These are phyloP conservation scores for Apodemus agrarius DNA, from an alignment of 2,797 vertebrate species.

Conservation along the genomic window DNA sequence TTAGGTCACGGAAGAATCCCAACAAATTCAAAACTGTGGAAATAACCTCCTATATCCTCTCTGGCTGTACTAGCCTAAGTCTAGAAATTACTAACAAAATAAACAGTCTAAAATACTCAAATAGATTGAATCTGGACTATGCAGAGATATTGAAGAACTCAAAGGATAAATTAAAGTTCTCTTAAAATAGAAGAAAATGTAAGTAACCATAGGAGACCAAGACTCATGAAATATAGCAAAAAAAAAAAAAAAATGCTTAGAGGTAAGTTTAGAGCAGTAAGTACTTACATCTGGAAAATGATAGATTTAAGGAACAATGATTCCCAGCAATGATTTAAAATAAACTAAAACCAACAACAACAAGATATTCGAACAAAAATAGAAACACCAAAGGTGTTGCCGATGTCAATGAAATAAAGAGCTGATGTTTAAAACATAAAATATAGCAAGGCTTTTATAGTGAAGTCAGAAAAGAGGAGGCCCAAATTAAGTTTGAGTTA, in stretches of 20 bases:
- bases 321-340: background rate
- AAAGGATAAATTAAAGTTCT: background rate
- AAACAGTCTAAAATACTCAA: background rate
- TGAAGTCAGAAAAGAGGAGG: background rate
- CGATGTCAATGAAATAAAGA: background rate
- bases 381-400: background rate
- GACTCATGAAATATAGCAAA: background rate
- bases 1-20: background rate
- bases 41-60: background rate
- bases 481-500: background rate
- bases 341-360: background rate
- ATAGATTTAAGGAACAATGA: background rate
- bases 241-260: background rate
- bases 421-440: background rate
- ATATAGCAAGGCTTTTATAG: background rate
- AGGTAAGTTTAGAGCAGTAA: background rate
- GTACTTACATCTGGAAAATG: background rate
- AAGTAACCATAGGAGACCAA: background rate
- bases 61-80: background rate
- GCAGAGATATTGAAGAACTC: background rate
- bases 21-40: background rate
- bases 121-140: background rate
- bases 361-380: background rate
- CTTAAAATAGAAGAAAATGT: background rate
- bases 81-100: background rate